Base-by-base conservation (phyloP, 2,113 vertebrate species). In the Salminus brasiliensis region DNA sequence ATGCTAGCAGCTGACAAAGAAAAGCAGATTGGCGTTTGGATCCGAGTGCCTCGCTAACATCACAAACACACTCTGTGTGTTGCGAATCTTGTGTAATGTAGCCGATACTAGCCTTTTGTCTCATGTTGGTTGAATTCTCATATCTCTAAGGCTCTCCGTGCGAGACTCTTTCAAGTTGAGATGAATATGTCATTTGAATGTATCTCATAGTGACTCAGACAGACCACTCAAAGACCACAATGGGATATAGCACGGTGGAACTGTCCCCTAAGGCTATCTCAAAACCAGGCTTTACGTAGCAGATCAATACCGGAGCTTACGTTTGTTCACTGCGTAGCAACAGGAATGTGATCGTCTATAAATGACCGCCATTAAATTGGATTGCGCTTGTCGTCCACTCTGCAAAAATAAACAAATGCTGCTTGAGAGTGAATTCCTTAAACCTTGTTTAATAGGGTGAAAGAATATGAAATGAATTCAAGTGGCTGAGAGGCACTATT, bases 91-190 rank as follows among this genome's bases (percentile, higher is more conserved):
- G 79, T 87, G 87, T 85, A 89, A 90, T 70, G 73, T 74, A 47
- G 72, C 76, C 81, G 81, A 82, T 60, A 73, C 72, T 75, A 82
- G 85, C 85, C 85, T 88, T 93, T 91, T 89, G 88, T 88, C 80
- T 90, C 82, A 59, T 79, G 83, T 72, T 76, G 81, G 86, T 80
- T 74, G 85, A 88, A 87, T 85, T 83, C 80, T 83, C 49, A 11
- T 79, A 88, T 89, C 85, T 84, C 30, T 89, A 80, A 72, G 76
- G 84, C 84, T 87, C 87, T 85, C 74, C 85, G 62, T 9, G 34
- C 70, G 60, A 85, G 80, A 84, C 77, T 78, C 78, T 87, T 85
- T 84, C 76, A 88, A 59, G 57, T 16, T 74, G 21, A 55, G 72
- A 78, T 60, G 29, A 69, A 57, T 49, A 9, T 43, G 47, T 65